Base-by-base conservation (phyloP, 2,797 vertebrate species). In the Linurgus olivaceus region DNA sequence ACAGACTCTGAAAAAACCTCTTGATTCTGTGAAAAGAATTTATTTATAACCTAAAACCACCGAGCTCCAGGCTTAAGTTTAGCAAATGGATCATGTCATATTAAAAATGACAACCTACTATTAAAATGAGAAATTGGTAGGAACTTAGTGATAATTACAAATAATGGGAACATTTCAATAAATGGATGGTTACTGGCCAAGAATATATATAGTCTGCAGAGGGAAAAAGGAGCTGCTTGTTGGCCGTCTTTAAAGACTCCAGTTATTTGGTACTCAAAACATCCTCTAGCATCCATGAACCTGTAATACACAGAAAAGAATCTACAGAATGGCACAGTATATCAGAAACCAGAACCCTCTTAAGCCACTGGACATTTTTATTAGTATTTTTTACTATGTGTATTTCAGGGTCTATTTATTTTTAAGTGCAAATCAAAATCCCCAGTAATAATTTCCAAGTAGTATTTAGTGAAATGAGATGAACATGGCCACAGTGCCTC, bases 51-150 rank as follows among this genome's bases (percentile, higher is more conserved):
- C 86, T 71, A 82, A 95, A 94, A 82, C 29, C 0, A 0, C 42
- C 2, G 35, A 96, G 92, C 83, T 96, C 92, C 72, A 87, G 83
- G 86, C 92, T 93, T 82, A 96, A 89, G 71, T 94, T 96, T 87
- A 96, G 91, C 86, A 93, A 93, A 80, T 65, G 90, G 93, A 95
- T 96, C 92, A 95, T 79, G 75, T 95, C 91, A 85, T 94, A 93
- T 87, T 94, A 94, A 94, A 96, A 94, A 94, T 87, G 93, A 96
- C 93, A 96, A 85, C 95, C 93, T 86, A 96, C 89, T 82, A 96
- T 96, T 96, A 97, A 96, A 96, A 92, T 91, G 93, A 97, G 91
- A 94, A 94, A 96, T 84, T 93, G 71, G 88, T 96, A 93, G 93
- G 93, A 97, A 96, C 68, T 93, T 89, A 31, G 86, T 71, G 84